Evolutionary conservation across 1,140 invertebrate genomes (phyloP).

Genomic region (Heterodera schachtii): DNA sequence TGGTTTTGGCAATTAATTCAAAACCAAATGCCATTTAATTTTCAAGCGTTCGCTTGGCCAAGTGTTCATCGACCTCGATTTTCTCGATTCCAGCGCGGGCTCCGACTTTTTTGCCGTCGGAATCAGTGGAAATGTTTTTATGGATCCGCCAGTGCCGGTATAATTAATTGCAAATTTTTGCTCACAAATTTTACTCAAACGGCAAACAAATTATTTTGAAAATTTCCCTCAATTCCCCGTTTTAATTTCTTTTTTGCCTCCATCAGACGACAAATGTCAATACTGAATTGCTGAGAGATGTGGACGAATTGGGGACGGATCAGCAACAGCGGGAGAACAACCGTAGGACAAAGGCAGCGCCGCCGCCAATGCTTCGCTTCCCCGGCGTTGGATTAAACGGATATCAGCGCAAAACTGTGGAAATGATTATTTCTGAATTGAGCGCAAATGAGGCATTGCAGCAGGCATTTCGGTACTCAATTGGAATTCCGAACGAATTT

Average conservation of each 20-base stretch:
- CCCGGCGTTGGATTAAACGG: slow-evolving; percentile 5
- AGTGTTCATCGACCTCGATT: slow-evolving; percentile 51
- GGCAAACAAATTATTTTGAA: background rate
- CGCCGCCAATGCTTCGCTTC: slow-evolving; percentile 34
- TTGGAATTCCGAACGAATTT: too few relatives aligned
- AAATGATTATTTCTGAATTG: slow-evolving; percentile 50
- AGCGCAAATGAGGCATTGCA: slow-evolving; percentile 34
- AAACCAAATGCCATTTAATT: background rate
- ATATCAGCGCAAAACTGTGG: slow-evolving; percentile 24
- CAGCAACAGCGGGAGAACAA: background rate
- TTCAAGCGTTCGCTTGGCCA: slow-evolving; percentile 27
- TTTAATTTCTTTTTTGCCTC: too few relatives aligned
- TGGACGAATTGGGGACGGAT: background rate
- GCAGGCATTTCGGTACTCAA: slow-evolving; percentile 46
- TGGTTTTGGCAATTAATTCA: slow-evolving; percentile 25
- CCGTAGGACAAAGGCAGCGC: background rate
- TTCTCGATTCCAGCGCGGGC: slow-evolving; percentile 47
- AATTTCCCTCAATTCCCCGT: background rate
- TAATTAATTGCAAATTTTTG: too few relatives aligned
- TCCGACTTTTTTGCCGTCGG: slow-evolving; percentile 46
- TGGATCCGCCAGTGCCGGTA: slow-evolving; percentile 30
- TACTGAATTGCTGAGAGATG: background rate
- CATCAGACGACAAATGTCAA: too few relatives aligned
- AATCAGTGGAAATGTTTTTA: slow-evolving; percentile 33
- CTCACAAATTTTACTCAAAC: too few relatives aligned